Percentiles rank a stretch among this genome's conserved stretches.
These are phyloP conservation scores for Danaus plexippus DNA, from an alignment of 1,140 invertebrate genomes.

Conservation along the genomic window DNA sequence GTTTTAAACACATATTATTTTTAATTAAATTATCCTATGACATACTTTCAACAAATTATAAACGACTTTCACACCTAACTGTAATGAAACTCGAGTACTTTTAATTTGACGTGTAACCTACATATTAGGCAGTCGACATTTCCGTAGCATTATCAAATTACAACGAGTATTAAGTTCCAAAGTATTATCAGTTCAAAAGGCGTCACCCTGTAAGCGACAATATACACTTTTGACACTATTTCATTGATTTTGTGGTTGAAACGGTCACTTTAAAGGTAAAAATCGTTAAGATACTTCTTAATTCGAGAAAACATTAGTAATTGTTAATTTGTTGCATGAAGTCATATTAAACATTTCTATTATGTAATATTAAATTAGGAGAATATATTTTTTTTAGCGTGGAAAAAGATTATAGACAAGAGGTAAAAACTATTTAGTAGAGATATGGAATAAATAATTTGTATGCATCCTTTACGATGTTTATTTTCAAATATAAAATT, in stretches of 20 bases:
- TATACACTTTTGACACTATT: constrained; percentile 32
- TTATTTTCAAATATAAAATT: constrained; percentile 1
- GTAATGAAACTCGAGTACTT: constrained; percentile 10
- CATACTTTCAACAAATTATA: not conserved
- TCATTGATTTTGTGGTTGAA: constrained; percentile 37
- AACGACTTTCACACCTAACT: constrained; percentile 17
- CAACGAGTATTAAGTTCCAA: constrained; percentile 31
- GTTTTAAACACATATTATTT: too few relatives aligned
- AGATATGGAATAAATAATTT: not conserved
- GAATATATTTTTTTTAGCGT: not conserved
- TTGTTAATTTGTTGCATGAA: constrained; percentile 1
- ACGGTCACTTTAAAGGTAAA: constrained; percentile 9
- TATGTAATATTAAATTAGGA: not conserved
- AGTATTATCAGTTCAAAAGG: constrained; percentile 29
- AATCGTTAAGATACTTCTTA: not conserved
- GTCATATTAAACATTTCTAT: not conserved
- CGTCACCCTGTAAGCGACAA: constrained; percentile 32
- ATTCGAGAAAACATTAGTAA: constrained; percentile 5
- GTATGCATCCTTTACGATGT: not conserved
- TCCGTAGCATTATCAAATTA: constrained; percentile 30
- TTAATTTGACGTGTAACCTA: constrained; percentile 24
- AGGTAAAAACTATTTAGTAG: not conserved
- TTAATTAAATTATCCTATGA: too few relatives aligned
- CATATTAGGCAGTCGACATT: constrained; percentile 26
- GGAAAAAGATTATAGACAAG: too few relatives aligned